Percentiles rank a stretch among this genome's conserved stretches.
These are phyloP conservation scores for Nematostella vectensis DNA, from an alignment of 92 coral and sea anemone genomes.

Conservation along the genomic window DNA sequence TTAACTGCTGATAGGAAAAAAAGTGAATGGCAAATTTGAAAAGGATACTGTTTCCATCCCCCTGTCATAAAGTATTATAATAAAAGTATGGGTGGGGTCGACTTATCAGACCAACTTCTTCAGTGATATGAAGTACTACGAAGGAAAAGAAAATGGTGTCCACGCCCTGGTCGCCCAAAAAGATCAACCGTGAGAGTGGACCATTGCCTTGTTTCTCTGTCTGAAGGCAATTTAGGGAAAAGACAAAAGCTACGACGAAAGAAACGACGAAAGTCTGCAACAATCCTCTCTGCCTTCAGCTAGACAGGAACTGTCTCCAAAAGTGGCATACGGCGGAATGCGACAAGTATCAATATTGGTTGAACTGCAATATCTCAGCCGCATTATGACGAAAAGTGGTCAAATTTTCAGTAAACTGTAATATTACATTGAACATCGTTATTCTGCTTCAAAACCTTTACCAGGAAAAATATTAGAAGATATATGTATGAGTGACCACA, in stretches of 20 bases:
- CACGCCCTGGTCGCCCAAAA: conserved; percentile 22
- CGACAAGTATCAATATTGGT: conserved; percentile 4
- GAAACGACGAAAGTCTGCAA: no score
- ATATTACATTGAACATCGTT: no score
- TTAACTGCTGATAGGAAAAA: conserved; percentile 8
- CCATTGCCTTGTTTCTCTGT: conserved; percentile 24
- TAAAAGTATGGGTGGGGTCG: conserved; percentile 26
- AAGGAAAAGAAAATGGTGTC: conserved; percentile 34
- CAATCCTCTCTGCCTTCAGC: conserved; percentile 17
- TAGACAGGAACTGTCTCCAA: conserved; percentile 22
- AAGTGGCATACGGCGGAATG: conserved; percentile 16
- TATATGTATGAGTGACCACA: no score
- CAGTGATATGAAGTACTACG: conserved; percentile 17
- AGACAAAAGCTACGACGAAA: no score
- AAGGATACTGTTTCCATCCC: conserved; percentile 15
- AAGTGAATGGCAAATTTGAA: conserved; percentile 17
- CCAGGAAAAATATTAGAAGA: no score
- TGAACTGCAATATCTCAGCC: no score
- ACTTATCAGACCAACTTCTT: conserved; percentile 28
- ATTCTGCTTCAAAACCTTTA: no score
- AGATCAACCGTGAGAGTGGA: conserved; percentile 19
- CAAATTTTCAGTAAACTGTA: no score
- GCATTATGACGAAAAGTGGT: no score
- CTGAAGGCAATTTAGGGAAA: neutral
- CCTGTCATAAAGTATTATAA: conserved; percentile 24